These are phyloP conservation scores for Rhombomys opimus DNA, from an alignment of 2,113 vertebrate species.

Conservation along the genomic window DNA sequence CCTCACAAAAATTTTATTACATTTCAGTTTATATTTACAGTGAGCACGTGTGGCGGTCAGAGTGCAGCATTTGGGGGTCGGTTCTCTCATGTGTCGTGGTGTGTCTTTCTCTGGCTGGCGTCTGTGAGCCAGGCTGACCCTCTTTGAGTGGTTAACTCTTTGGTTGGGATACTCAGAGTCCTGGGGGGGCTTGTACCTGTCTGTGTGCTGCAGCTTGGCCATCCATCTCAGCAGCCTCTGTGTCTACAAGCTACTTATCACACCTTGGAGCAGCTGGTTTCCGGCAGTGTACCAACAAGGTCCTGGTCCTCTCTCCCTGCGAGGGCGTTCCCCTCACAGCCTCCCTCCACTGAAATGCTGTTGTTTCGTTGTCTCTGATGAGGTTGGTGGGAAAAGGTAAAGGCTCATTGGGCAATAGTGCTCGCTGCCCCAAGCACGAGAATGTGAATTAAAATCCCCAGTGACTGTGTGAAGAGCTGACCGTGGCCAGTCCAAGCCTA, in stretches of 20 bases:
- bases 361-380: not conserved
- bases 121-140: not conserved
- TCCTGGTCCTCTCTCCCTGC: not conserved
- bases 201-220: accelerated
- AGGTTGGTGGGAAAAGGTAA: not conserved
- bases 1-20: not conserved
- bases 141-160: accelerated
- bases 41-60: not conserved
- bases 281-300: accelerated
- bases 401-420: too few relatives aligned
- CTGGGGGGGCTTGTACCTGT: not conserved
- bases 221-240: accelerated
- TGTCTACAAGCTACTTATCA: not conserved
- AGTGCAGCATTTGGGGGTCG: not conserved
- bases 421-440: not conserved
- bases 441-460: not conserved
- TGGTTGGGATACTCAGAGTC: not conserved
- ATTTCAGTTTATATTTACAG: not conserved
- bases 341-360: not conserved
- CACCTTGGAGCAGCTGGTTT: not conserved
- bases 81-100: accelerated
- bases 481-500: not conserved
- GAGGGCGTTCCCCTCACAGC: not conserved
- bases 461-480: too few relatives aligned
- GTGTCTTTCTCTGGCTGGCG: not conserved